A percentile compares a stretch with the other conserved stretches of the same genome.
phyloP scores from a whole-genome alignment of 2,888 invertebrate species.

The Hyles lineata region DNA sequence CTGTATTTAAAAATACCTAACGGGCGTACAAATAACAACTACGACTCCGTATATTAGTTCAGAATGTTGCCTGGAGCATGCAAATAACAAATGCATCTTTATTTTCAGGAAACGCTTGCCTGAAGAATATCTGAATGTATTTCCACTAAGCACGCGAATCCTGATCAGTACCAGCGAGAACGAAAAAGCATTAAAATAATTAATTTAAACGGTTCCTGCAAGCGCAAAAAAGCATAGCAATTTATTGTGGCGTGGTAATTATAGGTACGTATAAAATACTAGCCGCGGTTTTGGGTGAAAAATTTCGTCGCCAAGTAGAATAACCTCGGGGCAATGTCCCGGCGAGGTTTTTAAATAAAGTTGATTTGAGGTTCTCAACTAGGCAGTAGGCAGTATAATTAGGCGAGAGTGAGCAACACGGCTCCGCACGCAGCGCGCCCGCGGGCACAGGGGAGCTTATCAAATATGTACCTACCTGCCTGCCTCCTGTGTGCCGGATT shows the following conservation, averaged over 20 bases:
- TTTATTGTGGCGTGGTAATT: conserved; percentile 1
- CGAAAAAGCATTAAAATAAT: neutral
- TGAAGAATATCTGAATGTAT: neutral
- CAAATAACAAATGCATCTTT: neutral
- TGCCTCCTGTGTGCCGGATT: conserved; percentile 78
- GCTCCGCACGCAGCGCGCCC: conserved; percentile 55
- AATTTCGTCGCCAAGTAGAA: conserved; percentile 39
- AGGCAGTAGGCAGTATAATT: conserved; percentile 70
- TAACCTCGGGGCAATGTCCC: conserved; percentile 46
- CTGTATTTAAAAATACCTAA: conserved; percentile 38
- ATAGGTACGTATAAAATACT: conserved; percentile 35
- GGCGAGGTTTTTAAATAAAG: conserved; percentile 60
- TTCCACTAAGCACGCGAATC: neutral
- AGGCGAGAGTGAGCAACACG: conserved; percentile 69
- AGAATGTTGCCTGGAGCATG: no score
- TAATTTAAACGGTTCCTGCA: neutral
- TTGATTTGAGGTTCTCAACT: conserved; percentile 67
- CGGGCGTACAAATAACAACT: conserved; percentile 3
- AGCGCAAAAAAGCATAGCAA: neutral
- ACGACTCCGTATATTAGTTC: neutral
- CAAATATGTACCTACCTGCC: conserved; percentile 83
- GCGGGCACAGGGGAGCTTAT: conserved; percentile 74
- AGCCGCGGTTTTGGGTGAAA: conserved; percentile 38
- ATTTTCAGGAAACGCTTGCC: neutral
- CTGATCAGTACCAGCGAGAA: neutral